A percentile compares a stretch with the other conserved stretches of the same genome.
phyloP scores from a whole-genome alignment of 2,797 vertebrate genomes.

The Todus mexicanus region DNA sequence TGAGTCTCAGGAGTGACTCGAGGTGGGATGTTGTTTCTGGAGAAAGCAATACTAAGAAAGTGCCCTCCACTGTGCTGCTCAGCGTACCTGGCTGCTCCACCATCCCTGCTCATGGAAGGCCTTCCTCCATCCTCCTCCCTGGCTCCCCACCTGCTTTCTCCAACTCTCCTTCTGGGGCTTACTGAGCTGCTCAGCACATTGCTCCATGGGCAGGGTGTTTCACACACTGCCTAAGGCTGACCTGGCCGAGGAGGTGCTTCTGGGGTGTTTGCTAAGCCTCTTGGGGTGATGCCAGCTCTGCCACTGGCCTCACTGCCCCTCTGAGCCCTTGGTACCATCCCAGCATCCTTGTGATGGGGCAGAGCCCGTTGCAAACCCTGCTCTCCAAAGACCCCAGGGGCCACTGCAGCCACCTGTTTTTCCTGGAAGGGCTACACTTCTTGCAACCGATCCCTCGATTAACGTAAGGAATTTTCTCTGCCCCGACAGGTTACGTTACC shows the following conservation, averaged over 20 bases:
- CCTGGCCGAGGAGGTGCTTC: not conserved
- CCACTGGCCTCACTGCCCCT: not conserved
- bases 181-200: not conserved
- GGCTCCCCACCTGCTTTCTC: not conserved
- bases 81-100: not conserved
- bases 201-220: not conserved
- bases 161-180: not conserved
- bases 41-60: not conserved
- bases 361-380: not conserved
- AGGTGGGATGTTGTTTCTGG: not conserved
- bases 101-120: not conserved
- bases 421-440: not conserved
- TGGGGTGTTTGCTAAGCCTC: not conserved
- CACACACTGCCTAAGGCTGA: rapidly evolving
- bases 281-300: rapidly evolving
- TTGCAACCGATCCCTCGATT: not conserved
- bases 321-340: not conserved
- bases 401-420: not conserved
- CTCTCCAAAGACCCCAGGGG: too few species aligned
- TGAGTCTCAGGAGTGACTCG: not conserved
- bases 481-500: not conserved
- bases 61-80: not conserved
- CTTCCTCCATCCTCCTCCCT: not conserved
- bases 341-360: rapidly evolving
- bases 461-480: rapidly evolving